phyloP scores from a whole-genome alignment of 2,113 vertebrate genomes.

The Delphinapterus leucas region DNA sequence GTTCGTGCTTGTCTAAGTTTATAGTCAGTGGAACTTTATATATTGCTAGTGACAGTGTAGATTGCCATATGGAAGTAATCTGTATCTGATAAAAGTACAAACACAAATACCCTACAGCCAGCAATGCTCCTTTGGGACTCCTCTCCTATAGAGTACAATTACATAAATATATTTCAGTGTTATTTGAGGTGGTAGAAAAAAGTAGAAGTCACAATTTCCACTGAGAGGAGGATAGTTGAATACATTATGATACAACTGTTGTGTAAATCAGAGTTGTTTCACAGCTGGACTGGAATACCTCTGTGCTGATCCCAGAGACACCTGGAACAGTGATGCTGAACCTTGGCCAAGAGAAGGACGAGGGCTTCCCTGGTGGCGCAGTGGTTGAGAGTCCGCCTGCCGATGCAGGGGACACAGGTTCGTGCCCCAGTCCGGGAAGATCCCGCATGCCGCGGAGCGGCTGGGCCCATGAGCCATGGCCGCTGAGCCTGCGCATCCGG shows the following conservation, averaged over 20 bases:
- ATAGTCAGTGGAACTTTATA: neutral
- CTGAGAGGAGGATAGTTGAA: neutral
- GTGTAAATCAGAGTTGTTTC: neutral
- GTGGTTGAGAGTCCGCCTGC: too few relatives aligned
- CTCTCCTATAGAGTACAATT: neutral
- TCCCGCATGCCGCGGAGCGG: too few relatives aligned
- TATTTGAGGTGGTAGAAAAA: neutral
- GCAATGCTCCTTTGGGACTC: neutral
- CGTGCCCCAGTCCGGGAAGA: too few relatives aligned
- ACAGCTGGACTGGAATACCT: neutral
- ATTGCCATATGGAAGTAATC: neutral
- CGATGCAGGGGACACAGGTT: too few relatives aligned
- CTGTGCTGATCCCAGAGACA: neutral
- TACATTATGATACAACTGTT: neutral
- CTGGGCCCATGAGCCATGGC: too few relatives aligned
- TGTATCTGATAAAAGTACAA: neutral
- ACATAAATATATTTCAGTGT: neutral
- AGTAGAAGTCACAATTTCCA: neutral
- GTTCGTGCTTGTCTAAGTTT: neutral
- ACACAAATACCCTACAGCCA: neutral
- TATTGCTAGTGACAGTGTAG: neutral
- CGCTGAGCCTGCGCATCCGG: too few relatives aligned
- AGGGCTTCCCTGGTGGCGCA: too few relatives aligned
- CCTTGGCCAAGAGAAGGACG: neutral
- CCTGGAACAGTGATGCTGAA: neutral